Base-by-base conservation (phyloP, 2,888 invertebrate genomes). In the Phrixothrix hirtus region DNA sequence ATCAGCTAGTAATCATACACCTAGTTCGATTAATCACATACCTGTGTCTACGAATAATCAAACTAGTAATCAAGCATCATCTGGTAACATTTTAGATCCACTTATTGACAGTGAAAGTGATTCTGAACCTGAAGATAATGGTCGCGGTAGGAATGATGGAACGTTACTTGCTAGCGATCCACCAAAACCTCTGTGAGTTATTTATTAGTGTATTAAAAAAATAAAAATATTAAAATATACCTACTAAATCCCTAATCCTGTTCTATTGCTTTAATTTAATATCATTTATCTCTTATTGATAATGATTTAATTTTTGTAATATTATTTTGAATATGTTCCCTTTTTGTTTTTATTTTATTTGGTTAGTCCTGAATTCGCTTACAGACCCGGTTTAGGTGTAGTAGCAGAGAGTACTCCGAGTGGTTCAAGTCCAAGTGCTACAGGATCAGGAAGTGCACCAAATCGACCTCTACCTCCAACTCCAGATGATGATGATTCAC, bases 131-230 rank as follows among this genome's bases (percentile, higher is more conserved):
- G 90, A 89, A 67, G 90, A 88, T 68, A 87, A 87, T 64, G 89
- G 90, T 49, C 81, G 87, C 62, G 86, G 85, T 52, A 82, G 92
- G 62, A 93, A 94, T 69, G 96, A 97, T 77, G 97, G 96, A 57
- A 96, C 97, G 1, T 81, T 97, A 46, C 82, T 95, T 44, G 96
- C 96, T 57, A 95, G 95, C 69, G 96, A 97, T 79, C 95, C 96
- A 46, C 95, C 96, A 13, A 92, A 95, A 76, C 96, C 96, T 67
- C 87, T 97, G 95, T 92, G 79, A 89, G 91, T 86, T 25, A 16
- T 30, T 15, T 7, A 21, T 21, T 21, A 21, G 7, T 21, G 3
- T 7, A 21, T 21, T 21, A 21, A 21, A 3, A 3, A 21, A 21
- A 21, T 21, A 5, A 5, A 21, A 21, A 5, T 7, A 7, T 21